Base-by-base conservation (phyloP, 2,113 vertebrate genomes). In the Serinus canaria region DNA sequence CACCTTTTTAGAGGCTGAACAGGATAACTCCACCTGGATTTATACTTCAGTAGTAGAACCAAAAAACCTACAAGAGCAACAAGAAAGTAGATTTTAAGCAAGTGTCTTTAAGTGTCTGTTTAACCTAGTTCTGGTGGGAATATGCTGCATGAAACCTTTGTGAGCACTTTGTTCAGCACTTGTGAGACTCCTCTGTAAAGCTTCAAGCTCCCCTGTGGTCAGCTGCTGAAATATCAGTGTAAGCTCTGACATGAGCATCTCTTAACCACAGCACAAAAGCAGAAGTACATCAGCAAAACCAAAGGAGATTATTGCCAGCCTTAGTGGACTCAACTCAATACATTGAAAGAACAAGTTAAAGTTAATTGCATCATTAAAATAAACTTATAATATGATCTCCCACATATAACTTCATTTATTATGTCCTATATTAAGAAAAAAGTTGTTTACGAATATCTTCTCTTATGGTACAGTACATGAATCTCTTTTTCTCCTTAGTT, bases 391-490 rank as follows among this genome's bases (percentile, higher is more conserved):
- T 23, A 30, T 15, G 55, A 28, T 52, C 22, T 78, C 22, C 20
- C 56, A 17, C n/a, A 68, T 33, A 20, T 6, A 46, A 44, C 56
- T 72, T 66, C 39, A 76, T 30, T 76, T 76, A 30, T 63, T 18
- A 70, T 37, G 14, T 69, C 25, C 7, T n/a, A 3, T 33, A 52
- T 55, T n/a, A 9, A 28, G 28, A 43, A 74, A 35, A 20, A 43
- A 19, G 28, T 15, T 10, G 1, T 64, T 59, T 72, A 44, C 0
- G 0, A 44, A 3, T 55, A 46, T 53, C 43, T 77, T 67, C n/a
- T 69, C 2, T 60, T 70, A 25, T 60, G n/a, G 18, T 43, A 7
- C 8, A 74, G 20, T 58, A 46, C 55, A n/a, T 50, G 1, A 78
- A 46, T 68, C 15, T 59, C 39, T 78, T 18, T 35, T 68, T 47